Conservation (phyloP, 2,888 invertebrate species). For the Drosophila eohydei region DNA sequence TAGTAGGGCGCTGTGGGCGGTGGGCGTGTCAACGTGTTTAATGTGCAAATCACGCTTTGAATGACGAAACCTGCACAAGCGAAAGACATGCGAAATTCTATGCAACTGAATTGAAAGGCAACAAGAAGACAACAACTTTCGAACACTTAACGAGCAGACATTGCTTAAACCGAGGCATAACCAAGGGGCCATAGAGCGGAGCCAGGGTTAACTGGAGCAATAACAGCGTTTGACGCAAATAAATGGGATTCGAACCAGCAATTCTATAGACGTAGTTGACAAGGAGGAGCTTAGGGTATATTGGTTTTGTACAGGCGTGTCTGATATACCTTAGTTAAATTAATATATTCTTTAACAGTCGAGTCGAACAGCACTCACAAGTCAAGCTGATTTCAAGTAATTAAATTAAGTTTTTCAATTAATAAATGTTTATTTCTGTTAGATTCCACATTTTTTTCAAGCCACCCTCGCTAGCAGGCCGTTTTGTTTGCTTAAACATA, state of each 20-base stretch:
- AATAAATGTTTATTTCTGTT: neutral
- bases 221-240: neutral
- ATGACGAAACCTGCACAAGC: slow-evolving; percentile 21
- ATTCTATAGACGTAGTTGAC: neutral
- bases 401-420: too few relatives aligned
- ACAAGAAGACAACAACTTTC: neutral
- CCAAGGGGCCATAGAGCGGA: neutral
- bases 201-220: neutral
- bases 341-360: too few relatives aligned
- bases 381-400: too few relatives aligned
- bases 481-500: neutral
- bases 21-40: slow-evolving; percentile 8
- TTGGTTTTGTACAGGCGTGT: neutral
- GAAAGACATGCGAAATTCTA: slow-evolving; percentile 18
- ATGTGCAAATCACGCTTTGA: slow-evolving; percentile 54
- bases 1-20: neutral
- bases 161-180: neutral
- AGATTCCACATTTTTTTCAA: neutral
- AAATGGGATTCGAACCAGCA: neutral
- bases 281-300: neutral
- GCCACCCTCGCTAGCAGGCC: neutral
- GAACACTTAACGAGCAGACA: neutral
- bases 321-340: too few relatives aligned
- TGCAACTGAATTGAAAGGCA: slow-evolving; percentile 5
- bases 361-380: too few relatives aligned